Base-by-base conservation (phyloP, 2,888 invertebrate species). In the Orthonevra nobilis region DNA sequence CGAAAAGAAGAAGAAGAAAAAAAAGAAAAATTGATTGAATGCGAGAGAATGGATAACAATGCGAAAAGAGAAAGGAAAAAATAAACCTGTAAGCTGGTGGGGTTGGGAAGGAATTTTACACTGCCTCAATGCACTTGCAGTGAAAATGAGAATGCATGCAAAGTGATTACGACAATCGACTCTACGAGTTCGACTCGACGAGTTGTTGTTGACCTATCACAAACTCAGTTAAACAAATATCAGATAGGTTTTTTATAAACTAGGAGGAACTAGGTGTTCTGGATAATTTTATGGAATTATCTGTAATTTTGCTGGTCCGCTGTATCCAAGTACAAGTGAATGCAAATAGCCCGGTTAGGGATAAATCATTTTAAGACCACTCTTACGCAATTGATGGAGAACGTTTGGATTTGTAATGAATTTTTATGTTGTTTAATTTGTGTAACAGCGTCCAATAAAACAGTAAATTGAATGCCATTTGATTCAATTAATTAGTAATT, bases 21-120 rank as follows among this genome's bases (percentile, higher is more conserved):
- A 48, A 30, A 20, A 20, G 30, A 61, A 28, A 36, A 61, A 63
- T 34, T 64, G 73, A 73, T 64, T 58, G 50, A 73, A 58, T 23
- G 40, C 19, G 14, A 56, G 23, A 23, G 42, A 10, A n/a, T 28
- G 14, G 48, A n/a, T n/a, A 50, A 50, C 48, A 64, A 66, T 42
- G 48, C 14, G 30, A 58, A 73, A 73, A 73, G 58, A 66, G 73
- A 73, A 73, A 58, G 73, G 66, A 73, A 73, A n/a, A n/a, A n/a
- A n/a, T n/a, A n/a, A 73, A 73, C 58, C 64, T 50, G 73, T 34
- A 26, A n/a, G 36, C 10, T 7, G 9, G n/a, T 2, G n/a, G 12
- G 15, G 9, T 7, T 7, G 6, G 12, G 17, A 4, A 44, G 10
- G 26, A 12, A 44, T 12, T 6, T 17, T n/a, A n/a, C n/a, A n/a